Base-by-base conservation (phyloP, 2,113 vertebrate genomes). In the Atherinomorus stipes region DNA sequence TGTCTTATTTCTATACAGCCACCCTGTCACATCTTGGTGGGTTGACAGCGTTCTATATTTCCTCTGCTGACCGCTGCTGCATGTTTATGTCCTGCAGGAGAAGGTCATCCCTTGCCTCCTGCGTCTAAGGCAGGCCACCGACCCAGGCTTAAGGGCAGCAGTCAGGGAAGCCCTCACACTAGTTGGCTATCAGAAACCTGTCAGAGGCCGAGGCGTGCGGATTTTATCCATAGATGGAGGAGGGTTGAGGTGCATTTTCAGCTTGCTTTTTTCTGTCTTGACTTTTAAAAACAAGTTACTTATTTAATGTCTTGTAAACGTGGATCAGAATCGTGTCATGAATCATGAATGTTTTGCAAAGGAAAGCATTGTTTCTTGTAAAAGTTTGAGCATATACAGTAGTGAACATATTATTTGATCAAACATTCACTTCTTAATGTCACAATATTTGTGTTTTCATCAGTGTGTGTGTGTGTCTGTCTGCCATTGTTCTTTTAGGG, bases 191-290 rank as follows among this genome's bases (percentile, higher is more conserved):
- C 91, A 94, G 42, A 91, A 96, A 58, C 96, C 97, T 1, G 96
- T 98, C 28, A 96, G 95, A 92, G 96, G 96, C 34, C 94, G 94
- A 62, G 97, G 97, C 70, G 89, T 99, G 81, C 86, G 96, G 77
- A 90, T 98, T 76, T 94, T 99, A 18, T 83, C 96, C 65, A 98
- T 98, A 75, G 97, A 99, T 76, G 97, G 97, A 87, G 97, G 97
- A 86, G 97, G 97, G n/a, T 63, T 92, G 71, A 83, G 91, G 91
- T 92, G 84, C n/a, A 19, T 6, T 1, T 45, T 65, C 9, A n/a
- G 0, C 40, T 42, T 31, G 6, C 1, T 8, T 26, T 21, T 8
- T 28, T 3, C 38, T 16, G 10, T 38, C 19, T 57, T 23, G 25
- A 11, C 23, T 61, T 11, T 51, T 26, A 45, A 8, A 26, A 49